Evolutionary conservation across 1,140 invertebrate genomes (phyloP).

Genomic region (Mya arenaria): DNA sequence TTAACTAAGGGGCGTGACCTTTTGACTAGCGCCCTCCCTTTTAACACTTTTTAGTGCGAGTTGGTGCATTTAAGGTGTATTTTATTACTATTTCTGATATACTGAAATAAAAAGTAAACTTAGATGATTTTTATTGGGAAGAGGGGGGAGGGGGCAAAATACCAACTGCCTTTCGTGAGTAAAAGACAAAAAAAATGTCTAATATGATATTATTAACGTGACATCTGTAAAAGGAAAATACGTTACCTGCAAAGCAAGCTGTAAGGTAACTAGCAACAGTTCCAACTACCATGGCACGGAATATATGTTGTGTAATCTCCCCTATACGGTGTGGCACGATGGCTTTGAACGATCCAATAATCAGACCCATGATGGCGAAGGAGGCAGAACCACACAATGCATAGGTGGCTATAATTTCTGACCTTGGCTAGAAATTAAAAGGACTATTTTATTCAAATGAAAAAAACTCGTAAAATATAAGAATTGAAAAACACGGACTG

Average conservation of each 20-base stretch:
- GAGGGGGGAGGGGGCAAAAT: no score
- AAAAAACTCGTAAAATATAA: not conserved
- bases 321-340: constrained; percentile 14
- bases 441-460: not conserved
- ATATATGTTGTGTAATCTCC: constrained; percentile 36
- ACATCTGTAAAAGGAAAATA: no score
- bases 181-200: no score
- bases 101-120: no score
- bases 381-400: constrained; percentile 46
- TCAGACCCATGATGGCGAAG: constrained; percentile 23
- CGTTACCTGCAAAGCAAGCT: constrained; percentile 54
- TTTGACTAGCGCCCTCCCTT: no score
- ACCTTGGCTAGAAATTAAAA: constrained; percentile 23
- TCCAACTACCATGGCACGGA: constrained; percentile 37
- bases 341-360: constrained; percentile 20
- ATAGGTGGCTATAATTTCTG: constrained; percentile 43
- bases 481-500: not conserved
- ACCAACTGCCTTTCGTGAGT: no score
- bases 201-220: no score
- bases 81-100: no score
- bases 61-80: no score
- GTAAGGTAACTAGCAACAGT: constrained; percentile 49
- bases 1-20: no score
- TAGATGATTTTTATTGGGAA: no score
- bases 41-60: no score